These are phyloP conservation scores for Laterallus jamaicensis DNA, from an alignment of 2,113 vertebrate genomes.

Conservation along the genomic window DNA sequence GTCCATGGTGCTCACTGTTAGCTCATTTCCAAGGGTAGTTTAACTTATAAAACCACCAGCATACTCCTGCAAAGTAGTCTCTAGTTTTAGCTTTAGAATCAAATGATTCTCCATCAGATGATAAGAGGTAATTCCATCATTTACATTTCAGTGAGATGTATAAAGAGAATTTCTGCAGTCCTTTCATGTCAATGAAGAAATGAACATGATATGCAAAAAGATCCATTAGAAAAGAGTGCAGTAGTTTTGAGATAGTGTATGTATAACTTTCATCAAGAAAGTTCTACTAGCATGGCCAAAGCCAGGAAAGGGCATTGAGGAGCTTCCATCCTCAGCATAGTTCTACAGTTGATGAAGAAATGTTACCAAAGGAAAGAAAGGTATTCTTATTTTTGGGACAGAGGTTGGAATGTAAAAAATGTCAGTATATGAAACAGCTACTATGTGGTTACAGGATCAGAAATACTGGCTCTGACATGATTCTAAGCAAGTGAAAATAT, in stretches of 20 bases:
- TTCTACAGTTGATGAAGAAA: not conserved
- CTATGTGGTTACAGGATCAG: not conserved
- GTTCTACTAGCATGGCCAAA: not conserved
- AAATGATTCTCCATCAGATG: not conserved
- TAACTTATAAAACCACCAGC: not conserved
- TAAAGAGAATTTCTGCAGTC: not conserved
- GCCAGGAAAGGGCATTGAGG: not conserved
- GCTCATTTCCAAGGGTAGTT: not conserved
- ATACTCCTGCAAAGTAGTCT: not conserved
- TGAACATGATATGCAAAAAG: not conserved
- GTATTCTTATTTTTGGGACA: not conserved
- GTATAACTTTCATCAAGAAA: not conserved
- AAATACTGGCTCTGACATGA: not conserved
- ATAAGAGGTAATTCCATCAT: not conserved
- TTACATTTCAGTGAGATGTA: not conserved
- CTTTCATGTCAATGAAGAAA: not conserved
- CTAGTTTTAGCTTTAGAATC: not conserved
- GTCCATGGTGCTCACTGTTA: conserved; percentile 59
- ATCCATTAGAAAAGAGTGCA: not conserved
- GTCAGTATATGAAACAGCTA: not conserved
- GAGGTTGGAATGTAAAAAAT: not conserved
- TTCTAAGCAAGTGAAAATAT: not conserved
- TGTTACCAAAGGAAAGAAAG: not conserved
- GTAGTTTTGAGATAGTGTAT: not conserved
- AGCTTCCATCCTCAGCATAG: not conserved